Evolutionary conservation across 2,113 vertebrate species (phyloP), one percentile per base, ranked within the genome.

Genomic region (Hemibagrus wyckioides): DNA sequence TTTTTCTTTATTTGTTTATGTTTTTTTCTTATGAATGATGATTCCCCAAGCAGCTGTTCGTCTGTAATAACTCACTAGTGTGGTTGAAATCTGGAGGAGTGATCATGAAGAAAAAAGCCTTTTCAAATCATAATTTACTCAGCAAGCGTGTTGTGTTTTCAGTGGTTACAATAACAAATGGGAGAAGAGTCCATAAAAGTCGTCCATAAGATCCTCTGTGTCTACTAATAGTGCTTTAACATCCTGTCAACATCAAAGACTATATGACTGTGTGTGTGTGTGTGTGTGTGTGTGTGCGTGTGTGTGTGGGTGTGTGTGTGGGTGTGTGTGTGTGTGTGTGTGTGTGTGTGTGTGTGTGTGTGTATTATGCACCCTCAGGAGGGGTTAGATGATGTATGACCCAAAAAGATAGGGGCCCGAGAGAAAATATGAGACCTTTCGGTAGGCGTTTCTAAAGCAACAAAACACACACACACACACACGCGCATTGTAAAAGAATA

Each of bases 401-500:
- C 88, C 87, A 89, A 54, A 85, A 77, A 87, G 59, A 54, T 28
- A 44, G 59, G 39, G 65, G 87, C 63, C n/a, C 79, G 61, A 80
- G 76, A 88, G 82, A 92, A 52, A 19, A 91, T 89, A 85, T 91
- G 92, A 93, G 92, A 91, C 65, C 86, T 90, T 86, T 83, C 90
- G 82, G 86, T 91, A 86, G 90, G 89, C 86, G 85, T 89, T 50
- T 90, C 90, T 59, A 75, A 30, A 33, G 25, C 67, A 75, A 88
- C 28, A 61, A 48, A 44, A 44, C 84, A 85, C 57, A 85, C 69
- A 61, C 54, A 61, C 69, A 61, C 84, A 59, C 15, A 61, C 25
- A 50, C 28, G 3, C 44, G 7, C 44, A 48, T 48, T 48, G 13
- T 8, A 94, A 96, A 94, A 95, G 96, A 95, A 94, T 91, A 98